Evolutionary conservation across 2,888 invertebrate genomes (phyloP), one percentile per base, ranked within the genome.

Genomic region (Lasioglossum zephyrum): DNA sequence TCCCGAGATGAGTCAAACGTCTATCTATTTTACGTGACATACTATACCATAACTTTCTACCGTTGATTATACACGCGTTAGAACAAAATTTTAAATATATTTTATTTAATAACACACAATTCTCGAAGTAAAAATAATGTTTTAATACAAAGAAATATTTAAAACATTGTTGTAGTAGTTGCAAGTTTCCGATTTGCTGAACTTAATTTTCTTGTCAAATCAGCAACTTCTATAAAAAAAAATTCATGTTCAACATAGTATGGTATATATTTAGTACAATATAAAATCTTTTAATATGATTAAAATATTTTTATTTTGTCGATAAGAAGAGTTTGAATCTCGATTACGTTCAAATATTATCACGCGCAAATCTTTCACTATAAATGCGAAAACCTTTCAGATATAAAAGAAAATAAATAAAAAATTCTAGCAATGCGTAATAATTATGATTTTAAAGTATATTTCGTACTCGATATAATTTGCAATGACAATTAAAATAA

Each of bases 1-100:
- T 13, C 53, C 47, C 41, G 5, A 6, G 70, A 18, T 11, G 53
- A 77, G 70, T 90, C 90, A 91, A 84, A 26, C 53, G 18, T 9
- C 57, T 22, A 63, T 26, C 26, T 73, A 49, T 75, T 73, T 70
- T 47, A 47, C 22, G 26, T 22, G 39, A 22, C 1, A 39, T 9
- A 60, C 60, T 53, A n/a, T 36, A 63, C 13, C 39, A 31, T 47
- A n/a, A 26, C 26, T 26, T 13, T n/a, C 11, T 11, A 26, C 2
- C 44, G 13, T 22, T 26, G 13, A 63, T 11, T 16, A 44, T 8
- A 16, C 8, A 60, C 57, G 70, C 16, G 36, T 79, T 60, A 39
- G 26, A 36, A 13, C 47, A 72, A 77, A 57, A 72, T 77, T n/a
- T 16, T 13, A 57, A 73, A 82, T 63, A 39, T 66, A 26, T 1